Percentiles rank a stretch among this genome's conserved stretches.
phyloP scores from a whole-genome alignment of 2,797 vertebrate genomes.

The Esox lucius region DNA sequence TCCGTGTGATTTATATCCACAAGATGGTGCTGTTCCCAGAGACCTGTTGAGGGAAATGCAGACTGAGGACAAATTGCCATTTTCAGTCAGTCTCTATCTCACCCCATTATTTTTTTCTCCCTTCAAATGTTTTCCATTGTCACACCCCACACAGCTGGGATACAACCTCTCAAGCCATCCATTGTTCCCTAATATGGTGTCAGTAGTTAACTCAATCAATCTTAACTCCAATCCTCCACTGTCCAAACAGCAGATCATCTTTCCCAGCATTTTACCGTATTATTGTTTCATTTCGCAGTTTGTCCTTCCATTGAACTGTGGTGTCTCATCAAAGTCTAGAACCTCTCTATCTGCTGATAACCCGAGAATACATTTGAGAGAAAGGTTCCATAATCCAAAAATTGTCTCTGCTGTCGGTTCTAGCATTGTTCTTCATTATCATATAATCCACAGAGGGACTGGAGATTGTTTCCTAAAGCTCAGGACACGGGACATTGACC shows the following conservation, averaged over 20 bases:
- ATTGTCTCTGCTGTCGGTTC: slow-evolving; percentile 24
- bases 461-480: slow-evolving; percentile 21
- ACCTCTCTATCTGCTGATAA: too few species aligned
- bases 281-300: too few species aligned
- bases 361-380: too few species aligned
- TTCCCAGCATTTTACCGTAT: too few species aligned
- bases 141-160: not conserved
- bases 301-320: too few species aligned
- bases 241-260: too few species aligned
- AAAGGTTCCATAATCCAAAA: slow-evolving; percentile 35
- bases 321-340: too few species aligned
- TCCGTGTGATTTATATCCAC: slow-evolving; percentile 20
- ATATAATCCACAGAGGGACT: slow-evolving; percentile 28
- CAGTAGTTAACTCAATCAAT: too few species aligned
- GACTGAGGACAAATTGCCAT: not conserved
- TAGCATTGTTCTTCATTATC: slow-evolving; percentile 19
- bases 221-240: too few species aligned
- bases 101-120: not conserved
- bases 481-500: slow-evolving; percentile 10
- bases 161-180: not conserved
- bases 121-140: not conserved
- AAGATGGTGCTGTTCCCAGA: slow-evolving; percentile 37
- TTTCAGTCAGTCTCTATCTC: too few species aligned
- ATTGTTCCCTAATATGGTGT: too few species aligned
- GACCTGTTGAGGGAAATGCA: slow-evolving; percentile 11